phyloP scores from a whole-genome alignment of 1,140 invertebrate genomes.

The Steinernema khuongi region DNA sequence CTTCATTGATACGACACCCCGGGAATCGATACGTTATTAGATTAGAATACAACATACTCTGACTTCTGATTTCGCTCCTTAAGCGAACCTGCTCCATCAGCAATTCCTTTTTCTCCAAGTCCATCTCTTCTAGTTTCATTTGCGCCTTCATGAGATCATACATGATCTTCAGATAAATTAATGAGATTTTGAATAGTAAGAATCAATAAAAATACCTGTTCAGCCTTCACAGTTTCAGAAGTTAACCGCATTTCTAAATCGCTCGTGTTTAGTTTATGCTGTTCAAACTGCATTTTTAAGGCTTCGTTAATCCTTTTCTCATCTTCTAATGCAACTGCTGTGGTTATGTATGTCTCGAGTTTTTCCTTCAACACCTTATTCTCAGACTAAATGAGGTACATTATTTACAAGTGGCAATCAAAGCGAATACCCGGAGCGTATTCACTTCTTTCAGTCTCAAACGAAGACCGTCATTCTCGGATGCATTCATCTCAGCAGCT shows the following conservation, averaged over 20 bases:
- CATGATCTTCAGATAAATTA: not conserved
- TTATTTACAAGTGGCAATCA: too few relatives aligned
- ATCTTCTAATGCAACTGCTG: not conserved
- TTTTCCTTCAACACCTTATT: not conserved
- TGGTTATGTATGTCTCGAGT: not conserved
- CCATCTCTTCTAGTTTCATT: not conserved
- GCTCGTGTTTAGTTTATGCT: not conserved
- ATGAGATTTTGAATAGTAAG: not conserved
- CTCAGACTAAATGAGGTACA: too few relatives aligned
- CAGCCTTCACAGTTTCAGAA: not conserved
- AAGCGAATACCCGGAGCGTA: too few relatives aligned
- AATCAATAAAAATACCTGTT: not conserved
- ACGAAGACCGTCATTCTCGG: not conserved
- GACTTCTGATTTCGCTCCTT: not conserved
- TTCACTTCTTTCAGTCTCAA: too few relatives aligned
- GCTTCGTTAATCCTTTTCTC: not conserved
- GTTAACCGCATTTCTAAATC: not conserved
- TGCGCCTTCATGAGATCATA: not conserved
- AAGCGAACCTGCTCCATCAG: not conserved
- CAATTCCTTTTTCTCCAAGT: not conserved
- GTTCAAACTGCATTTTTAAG: not conserved
- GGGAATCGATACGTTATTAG: too few relatives aligned
- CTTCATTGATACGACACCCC: not conserved
- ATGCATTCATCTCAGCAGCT: not conserved
- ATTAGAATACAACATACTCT: slow-evolving; percentile 12